Evolutionary conservation across 2,797 vertebrate species (phyloP).

Genomic region (Echiichthys vipera): DNA sequence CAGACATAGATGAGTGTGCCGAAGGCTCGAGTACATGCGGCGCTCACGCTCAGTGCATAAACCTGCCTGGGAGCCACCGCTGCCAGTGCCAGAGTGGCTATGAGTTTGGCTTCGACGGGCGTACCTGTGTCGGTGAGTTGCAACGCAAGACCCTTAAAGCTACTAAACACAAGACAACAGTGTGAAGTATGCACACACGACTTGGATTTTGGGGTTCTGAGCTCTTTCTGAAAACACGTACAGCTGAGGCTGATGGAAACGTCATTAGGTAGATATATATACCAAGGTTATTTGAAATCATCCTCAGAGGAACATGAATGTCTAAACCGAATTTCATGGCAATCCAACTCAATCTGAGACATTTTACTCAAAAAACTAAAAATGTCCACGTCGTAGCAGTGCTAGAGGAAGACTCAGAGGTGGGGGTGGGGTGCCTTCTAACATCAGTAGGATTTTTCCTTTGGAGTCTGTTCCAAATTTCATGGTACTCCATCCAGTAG

Average conservation of each 20-base stretch:
- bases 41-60: constrained; percentile 87
- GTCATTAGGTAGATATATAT: too few species aligned
- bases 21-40: constrained; percentile 83
- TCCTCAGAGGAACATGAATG: too few species aligned
- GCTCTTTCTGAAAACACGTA: not conserved
- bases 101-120: constrained; percentile 80
- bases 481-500: not conserved
- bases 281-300: too few species aligned
- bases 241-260: too few species aligned
- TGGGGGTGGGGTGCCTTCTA: too few species aligned
- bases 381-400: too few species aligned
- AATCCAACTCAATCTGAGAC: too few species aligned
- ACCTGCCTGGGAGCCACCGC: constrained; percentile 87
- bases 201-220: not conserved
- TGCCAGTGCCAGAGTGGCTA: constrained; percentile 89
- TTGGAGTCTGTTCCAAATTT: not conserved
- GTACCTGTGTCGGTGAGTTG: constrained; percentile 86
- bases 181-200: not conserved
- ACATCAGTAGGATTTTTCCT: too few species aligned
- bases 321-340: too few species aligned
- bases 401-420: too few species aligned
- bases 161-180: not conserved
- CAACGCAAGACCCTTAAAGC: too few species aligned
- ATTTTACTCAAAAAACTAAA: too few species aligned
- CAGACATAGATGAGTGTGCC: constrained; percentile 92